Conservation (phyloP, 2,797 vertebrate genomes). For the Pelochelys cantorii region DNA sequence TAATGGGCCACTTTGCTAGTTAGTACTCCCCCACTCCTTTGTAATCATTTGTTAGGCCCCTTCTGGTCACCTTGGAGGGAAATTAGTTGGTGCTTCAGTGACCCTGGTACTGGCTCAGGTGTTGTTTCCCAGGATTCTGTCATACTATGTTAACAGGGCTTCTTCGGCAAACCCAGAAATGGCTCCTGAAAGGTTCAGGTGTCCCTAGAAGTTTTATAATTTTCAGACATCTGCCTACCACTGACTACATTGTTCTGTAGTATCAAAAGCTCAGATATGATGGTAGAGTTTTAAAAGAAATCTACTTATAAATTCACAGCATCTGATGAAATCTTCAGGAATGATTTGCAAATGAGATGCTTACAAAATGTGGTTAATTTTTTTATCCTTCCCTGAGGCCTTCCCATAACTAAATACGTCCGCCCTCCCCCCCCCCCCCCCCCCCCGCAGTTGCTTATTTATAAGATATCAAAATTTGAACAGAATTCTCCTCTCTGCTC, state of each 20-base stretch:
- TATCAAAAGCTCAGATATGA: conserved; percentile 12
- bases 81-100: neutral
- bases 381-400: conserved; percentile 4
- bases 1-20: neutral
- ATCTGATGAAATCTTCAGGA: conserved; percentile 45
- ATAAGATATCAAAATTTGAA: conserved; percentile 1
- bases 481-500: neutral
- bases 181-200: neutral
- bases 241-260: neutral
- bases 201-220: conserved; percentile 25
- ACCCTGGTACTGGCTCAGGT: neutral
- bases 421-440: neutral
- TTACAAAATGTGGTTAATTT: conserved; percentile 3
- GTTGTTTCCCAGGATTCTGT: neutral
- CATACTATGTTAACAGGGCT: neutral
- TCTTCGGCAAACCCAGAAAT: neutral
- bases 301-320: conserved; percentile 18
- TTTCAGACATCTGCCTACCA: conserved; percentile 56
- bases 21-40: neutral
- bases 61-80: neutral
- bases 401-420: neutral
- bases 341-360: conserved; percentile 31
- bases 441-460: neutral
- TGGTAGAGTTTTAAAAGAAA: neutral
- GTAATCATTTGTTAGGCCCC: neutral